phyloP scores from a whole-genome alignment of 2,797 vertebrate species.

The Pristis pectinata region DNA sequence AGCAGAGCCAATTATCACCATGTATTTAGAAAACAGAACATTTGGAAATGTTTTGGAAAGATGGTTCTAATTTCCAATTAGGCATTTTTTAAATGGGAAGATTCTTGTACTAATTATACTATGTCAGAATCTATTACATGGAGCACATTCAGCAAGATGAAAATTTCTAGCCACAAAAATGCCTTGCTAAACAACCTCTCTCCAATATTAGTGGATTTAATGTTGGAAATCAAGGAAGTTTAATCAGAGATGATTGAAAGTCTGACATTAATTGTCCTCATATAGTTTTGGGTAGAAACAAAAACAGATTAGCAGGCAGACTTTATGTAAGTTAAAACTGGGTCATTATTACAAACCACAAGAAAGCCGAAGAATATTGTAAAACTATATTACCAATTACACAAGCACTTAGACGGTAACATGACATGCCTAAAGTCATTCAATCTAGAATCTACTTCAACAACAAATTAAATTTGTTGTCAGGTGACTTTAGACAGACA shows the following conservation, averaged over 20 bases:
- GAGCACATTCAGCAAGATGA: not conserved
- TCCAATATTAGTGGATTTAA: not conserved
- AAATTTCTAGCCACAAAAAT: conserved; percentile 5
- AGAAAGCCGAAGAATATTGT: not conserved
- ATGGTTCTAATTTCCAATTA: conserved; percentile 37
- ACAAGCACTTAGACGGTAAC: not conserved
- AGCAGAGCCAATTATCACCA: not conserved
- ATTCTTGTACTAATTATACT: conserved; percentile 26
- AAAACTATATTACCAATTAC: conserved; percentile 29
- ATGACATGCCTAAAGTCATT: not conserved
- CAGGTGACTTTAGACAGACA: not conserved
- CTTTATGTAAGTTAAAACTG: conserved; percentile 24
- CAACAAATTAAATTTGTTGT: not conserved
- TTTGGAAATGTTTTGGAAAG: conserved; percentile 33
- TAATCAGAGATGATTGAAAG: conserved; percentile 20
- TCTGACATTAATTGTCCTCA: conserved; percentile 20
- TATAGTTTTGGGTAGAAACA: not conserved
- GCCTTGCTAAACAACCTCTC: not conserved
- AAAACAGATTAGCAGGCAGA: conserved; percentile 14
- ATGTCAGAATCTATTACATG: conserved; percentile 27
- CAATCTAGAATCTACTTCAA: not conserved
- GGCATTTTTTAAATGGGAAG: conserved; percentile 26
- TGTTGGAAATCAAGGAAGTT: conserved; percentile 7
- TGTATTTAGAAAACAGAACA: conserved; percentile 25
- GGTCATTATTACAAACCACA: conserved; percentile 12